A percentile compares a stretch with the other conserved stretches of the same genome.
These are phyloP conservation scores for Phrynocephalus guinanensis DNA, from an alignment of 2,797 vertebrate species.

Conservation along the genomic window DNA sequence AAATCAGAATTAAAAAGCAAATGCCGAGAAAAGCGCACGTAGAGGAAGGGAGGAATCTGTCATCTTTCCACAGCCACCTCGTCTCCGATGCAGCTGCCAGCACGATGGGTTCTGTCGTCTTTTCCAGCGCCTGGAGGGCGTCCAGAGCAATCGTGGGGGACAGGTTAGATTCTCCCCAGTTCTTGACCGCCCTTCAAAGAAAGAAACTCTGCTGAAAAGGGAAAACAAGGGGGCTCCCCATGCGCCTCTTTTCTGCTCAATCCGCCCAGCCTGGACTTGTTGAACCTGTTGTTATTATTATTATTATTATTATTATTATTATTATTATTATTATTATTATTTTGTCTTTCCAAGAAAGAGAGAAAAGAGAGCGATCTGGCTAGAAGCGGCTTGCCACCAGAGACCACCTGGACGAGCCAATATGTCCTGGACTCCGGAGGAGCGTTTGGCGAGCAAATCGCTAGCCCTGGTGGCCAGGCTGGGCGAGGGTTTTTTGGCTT, in stretches of 20 bases:
- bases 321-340: too few relatives aligned
- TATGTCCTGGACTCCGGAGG: background rate
- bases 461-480: background rate
- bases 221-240: too few relatives aligned
- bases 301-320: too few relatives aligned
- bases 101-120: background rate
- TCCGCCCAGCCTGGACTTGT: background rate
- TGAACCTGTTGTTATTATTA: background rate
- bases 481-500: background rate
- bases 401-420: too few relatives aligned
- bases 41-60: background rate
- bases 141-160: background rate
- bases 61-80: background rate
- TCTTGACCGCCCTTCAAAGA: rapidly evolving
- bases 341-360: too few relatives aligned
- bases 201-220: background rate
- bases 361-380: too few relatives aligned
- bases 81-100: background rate
- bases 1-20: too few relatives aligned
- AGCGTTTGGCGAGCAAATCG: background rate
- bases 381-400: too few relatives aligned
- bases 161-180: too few relatives aligned
- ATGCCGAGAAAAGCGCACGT: background rate
- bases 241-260: background rate
- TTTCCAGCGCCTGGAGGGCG: background rate